Conservation (phyloP, 2,888 invertebrate genomes). For the Hydraecia micacea region DNA sequence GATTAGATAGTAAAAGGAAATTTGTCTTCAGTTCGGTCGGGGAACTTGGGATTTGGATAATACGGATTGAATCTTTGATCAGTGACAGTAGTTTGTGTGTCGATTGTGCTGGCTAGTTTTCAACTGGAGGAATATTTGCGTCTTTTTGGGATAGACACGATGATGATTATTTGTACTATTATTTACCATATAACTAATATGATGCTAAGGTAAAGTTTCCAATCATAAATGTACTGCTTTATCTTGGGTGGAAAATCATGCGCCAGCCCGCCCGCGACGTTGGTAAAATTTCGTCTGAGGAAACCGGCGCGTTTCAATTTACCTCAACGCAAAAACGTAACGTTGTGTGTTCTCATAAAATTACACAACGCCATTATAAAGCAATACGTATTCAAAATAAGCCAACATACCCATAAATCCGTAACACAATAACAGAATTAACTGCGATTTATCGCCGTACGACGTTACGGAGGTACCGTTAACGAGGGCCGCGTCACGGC, state of each 20-base stretch:
- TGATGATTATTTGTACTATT: not conserved
- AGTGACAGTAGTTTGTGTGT: constrained; percentile 28
- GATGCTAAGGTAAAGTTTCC: not conserved
- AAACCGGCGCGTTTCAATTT: constrained; percentile 45
- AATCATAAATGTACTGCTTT: not conserved
- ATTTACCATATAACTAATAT: too few species aligned
- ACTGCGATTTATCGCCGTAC: constrained; percentile 84
- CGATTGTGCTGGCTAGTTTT: constrained; percentile 16
- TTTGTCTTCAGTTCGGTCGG: constrained; percentile 59
- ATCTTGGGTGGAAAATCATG: not conserved
- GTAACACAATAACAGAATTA: constrained; percentile 86
- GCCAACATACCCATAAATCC: constrained; percentile 79
- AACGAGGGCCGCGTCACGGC: constrained; percentile 82
- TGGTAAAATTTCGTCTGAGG: constrained; percentile 11
- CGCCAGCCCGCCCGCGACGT: not conserved
- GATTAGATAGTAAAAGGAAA: constrained; percentile 70
- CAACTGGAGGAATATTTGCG: not conserved
- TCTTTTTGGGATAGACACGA: not conserved
- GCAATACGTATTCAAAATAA: constrained; percentile 74
- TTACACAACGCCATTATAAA: constrained; percentile 66
- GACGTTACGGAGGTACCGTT: constrained; percentile 80
- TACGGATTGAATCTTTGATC: constrained; percentile 61
- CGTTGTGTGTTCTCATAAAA: constrained; percentile 59
- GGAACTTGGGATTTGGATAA: constrained; percentile 57
- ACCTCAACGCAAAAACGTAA: constrained; percentile 39